Conservation (phyloP, 2,113 vertebrate genomes). For the Gadus macrocephalus region DNA sequence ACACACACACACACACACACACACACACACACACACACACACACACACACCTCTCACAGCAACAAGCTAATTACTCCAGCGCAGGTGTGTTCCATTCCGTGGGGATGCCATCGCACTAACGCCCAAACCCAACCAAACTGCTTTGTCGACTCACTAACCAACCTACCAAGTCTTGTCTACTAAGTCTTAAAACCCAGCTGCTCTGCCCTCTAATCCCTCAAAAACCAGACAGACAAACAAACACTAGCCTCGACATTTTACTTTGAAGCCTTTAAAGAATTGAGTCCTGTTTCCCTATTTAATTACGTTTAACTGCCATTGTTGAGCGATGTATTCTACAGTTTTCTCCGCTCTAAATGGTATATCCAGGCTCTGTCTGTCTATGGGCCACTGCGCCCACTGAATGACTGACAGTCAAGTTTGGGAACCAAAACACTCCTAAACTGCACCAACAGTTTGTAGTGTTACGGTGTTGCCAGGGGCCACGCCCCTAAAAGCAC, state of each 20-base stretch:
- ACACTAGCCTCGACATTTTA: too few species aligned
- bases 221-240: too few species aligned
- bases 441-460: background rate
- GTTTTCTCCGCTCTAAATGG: too few species aligned
- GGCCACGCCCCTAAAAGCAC: background rate
- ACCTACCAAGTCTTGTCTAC: too few species aligned
- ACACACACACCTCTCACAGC: slow-evolving; percentile 31
- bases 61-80: slow-evolving; percentile 46
- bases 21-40: slow-evolving; percentile 15
- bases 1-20: slow-evolving; percentile 4
- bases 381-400: background rate
- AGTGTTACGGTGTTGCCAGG: background rate
- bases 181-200: background rate
- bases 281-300: too few species aligned
- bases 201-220: background rate
- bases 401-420: background rate
- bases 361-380: too few species aligned
- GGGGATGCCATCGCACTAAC: slow-evolving; percentile 25
- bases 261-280: too few species aligned
- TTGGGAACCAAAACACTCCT: background rate
- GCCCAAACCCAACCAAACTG: slow-evolving; percentile 20
- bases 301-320: too few species aligned
- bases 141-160: slow-evolving; percentile 21
- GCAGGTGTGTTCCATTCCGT: slow-evolving; percentile 35
- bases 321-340: too few species aligned